These are phyloP conservation scores for Microchirus variegatus DNA, from an alignment of 2,797 vertebrate species.

Conservation along the genomic window DNA sequence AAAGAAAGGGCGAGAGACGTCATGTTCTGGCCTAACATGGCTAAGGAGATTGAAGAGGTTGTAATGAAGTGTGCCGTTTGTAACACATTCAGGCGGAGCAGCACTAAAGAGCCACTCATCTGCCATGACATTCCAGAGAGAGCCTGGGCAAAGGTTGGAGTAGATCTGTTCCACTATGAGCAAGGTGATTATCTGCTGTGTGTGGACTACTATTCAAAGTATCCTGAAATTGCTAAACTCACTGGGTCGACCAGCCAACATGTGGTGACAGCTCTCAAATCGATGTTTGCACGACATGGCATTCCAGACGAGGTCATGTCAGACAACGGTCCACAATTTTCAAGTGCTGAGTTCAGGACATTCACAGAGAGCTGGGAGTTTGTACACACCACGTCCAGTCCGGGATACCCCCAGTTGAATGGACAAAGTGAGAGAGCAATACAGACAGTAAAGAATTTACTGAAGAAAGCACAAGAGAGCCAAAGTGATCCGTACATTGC, in stretches of 20 bases:
- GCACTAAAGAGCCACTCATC: background rate
- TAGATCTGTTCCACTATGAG: background rate
- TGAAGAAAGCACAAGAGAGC: background rate
- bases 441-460: background rate
- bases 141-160: background rate
- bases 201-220: background rate
- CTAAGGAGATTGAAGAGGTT: background rate
- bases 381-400: background rate
- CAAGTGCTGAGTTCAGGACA: background rate
- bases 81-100: background rate
- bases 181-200: background rate
- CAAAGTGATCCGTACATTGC: background rate
- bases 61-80: background rate
- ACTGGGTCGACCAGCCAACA: background rate
- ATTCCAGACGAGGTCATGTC: background rate
- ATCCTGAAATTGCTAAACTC: too few species aligned
- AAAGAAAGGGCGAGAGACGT: background rate
- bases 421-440: background rate
- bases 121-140: background rate
- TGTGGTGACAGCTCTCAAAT: background rate
- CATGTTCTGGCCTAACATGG: background rate
- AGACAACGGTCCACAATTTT: background rate
- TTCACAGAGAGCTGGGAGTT: background rate
- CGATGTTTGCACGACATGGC: background rate
- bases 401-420: background rate